Conservation (phyloP, 2,888 invertebrate genomes). For the Anarsia innoxiella region DNA sequence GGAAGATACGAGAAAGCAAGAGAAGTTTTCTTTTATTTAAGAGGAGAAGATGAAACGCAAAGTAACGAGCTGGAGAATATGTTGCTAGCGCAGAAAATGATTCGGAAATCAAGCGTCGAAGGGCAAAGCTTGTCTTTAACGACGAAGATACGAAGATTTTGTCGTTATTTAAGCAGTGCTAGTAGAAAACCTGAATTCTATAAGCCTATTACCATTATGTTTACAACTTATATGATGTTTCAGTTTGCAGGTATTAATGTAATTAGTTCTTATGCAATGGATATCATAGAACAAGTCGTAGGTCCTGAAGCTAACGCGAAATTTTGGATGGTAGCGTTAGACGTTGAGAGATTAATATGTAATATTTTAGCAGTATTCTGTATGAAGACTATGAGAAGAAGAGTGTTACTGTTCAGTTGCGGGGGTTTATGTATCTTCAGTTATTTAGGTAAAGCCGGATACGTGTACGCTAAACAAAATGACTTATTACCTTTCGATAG, state of each 20-base stretch:
- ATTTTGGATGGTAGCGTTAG: constrained; percentile 78
- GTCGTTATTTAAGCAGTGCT: constrained; percentile 39
- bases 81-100: constrained; percentile 53
- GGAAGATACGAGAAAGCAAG: constrained; percentile 73
- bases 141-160: constrained; percentile 30
- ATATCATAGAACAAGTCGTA: constrained; percentile 76
- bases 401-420: constrained; percentile 76
- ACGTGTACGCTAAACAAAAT: constrained; percentile 52
- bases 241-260: constrained; percentile 83
- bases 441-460: constrained; percentile 70
- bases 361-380: constrained; percentile 77
- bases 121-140: constrained; percentile 34
- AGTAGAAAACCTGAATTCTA: constrained; percentile 70
- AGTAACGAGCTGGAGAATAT: constrained; percentile 63
- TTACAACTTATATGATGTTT: constrained; percentile 77
- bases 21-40: constrained; percentile 71
- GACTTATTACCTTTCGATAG: constrained; percentile 40
- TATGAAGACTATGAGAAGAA: constrained; percentile 75
- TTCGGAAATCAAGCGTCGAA: constrained; percentile 43
- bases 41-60: constrained; percentile 60
- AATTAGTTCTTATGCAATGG: constrained; percentile 80
- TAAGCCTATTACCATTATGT: constrained; percentile 76
- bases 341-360: constrained; percentile 76
- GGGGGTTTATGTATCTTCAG: constrained; percentile 74
- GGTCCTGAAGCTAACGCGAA: constrained; percentile 78